Conservation (phyloP, 1,140 invertebrate genomes). For the Galleria mellonella region DNA sequence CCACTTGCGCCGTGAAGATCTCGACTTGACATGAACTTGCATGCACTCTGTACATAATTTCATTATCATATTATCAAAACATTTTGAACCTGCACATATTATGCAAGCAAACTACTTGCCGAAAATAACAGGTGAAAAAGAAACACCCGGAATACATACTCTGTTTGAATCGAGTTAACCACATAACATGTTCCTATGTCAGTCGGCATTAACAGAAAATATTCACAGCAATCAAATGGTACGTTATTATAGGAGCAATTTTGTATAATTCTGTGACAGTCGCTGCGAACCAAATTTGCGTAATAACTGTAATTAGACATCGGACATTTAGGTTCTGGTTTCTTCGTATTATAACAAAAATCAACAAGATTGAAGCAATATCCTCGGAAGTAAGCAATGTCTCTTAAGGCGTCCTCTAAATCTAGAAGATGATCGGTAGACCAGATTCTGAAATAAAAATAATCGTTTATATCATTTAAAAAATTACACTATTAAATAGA, state of each 20-base stretch:
- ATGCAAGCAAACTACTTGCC: no score
- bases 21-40: no score
- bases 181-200: slow-evolving; percentile 80
- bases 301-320: slow-evolving; percentile 75
- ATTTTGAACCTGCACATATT: no score
- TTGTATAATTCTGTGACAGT: slow-evolving; percentile 73
- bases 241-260: slow-evolving; percentile 78
- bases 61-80: no score
- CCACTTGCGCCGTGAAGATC: no score
- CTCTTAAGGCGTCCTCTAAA: slow-evolving; percentile 79
- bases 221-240: slow-evolving; percentile 79
- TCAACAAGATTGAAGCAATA: slow-evolving; percentile 77
- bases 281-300: slow-evolving; percentile 73
- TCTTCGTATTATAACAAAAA: slow-evolving; percentile 69
- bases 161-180: slow-evolving; percentile 78
- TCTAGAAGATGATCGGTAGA: slow-evolving; percentile 78
- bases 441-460: slow-evolving; percentile 71
- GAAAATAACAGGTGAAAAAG: no score
- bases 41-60: no score
- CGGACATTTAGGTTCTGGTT: slow-evolving; percentile 46
- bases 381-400: slow-evolving; percentile 79
- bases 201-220: slow-evolving; percentile 78
- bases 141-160: slow-evolving; percentile 43
- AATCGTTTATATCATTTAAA: background rate
- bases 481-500: background rate